Conservation (phyloP, 2,797 vertebrate species). For the Halcyon chelicuti region DNA sequence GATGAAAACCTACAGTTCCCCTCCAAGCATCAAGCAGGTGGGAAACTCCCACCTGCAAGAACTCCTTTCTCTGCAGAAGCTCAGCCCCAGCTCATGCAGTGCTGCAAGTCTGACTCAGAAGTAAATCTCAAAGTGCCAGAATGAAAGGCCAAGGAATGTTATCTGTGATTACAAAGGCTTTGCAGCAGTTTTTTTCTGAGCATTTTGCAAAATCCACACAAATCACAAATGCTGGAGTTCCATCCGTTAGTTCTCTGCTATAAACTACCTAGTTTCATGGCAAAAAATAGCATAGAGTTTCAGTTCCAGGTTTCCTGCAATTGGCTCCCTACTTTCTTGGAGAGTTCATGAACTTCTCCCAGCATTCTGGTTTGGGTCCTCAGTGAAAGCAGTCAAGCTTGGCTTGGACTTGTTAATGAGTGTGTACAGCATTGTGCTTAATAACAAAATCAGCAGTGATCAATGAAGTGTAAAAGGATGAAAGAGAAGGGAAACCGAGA, state of each 20-base stretch:
- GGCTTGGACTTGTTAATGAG: neutral
- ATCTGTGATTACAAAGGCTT: slow-evolving; percentile 2
- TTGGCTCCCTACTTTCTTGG: neutral
- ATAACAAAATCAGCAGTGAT: neutral
- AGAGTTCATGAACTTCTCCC: neutral
- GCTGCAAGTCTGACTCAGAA: neutral
- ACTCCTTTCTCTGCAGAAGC: neutral
- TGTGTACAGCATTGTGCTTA: neutral
- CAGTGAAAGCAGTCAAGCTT: neutral
- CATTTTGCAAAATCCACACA: neutral
- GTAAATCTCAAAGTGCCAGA: neutral
- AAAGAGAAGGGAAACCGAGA: neutral
- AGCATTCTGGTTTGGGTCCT: neutral
- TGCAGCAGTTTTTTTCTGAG: neutral
- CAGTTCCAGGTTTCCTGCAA: neutral
- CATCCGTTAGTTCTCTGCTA: neutral
- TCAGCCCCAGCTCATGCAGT: neutral
- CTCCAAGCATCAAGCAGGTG: neutral
- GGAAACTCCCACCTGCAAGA: neutral
- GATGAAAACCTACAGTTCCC: neutral
- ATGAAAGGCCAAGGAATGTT: neutral
- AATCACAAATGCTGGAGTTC: neutral
- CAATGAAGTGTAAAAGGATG: neutral
- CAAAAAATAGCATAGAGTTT: neutral
- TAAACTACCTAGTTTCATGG: neutral